Conservation (phyloP, 2,888 invertebrate genomes). For the Diloba caeruleocephala region DNA sequence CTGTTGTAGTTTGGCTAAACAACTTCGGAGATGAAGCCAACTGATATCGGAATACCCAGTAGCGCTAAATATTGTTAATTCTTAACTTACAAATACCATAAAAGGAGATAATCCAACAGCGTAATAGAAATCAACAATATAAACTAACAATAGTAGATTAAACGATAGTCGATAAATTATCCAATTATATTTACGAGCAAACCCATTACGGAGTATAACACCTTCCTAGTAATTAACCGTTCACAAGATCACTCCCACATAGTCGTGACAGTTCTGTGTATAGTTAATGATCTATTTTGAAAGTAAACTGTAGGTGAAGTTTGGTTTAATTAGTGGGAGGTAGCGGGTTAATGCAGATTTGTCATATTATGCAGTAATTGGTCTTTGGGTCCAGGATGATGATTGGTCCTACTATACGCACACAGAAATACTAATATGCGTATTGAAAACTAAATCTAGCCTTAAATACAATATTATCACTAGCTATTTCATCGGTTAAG, state of each 20-base stretch:
- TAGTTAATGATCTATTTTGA: conserved; percentile 77
- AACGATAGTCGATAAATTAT: conserved; percentile 43
- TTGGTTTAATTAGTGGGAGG: conserved; percentile 39
- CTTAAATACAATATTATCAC: too few relatives aligned
- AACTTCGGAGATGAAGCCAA: too few relatives aligned
- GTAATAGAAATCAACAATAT: conserved; percentile 28
- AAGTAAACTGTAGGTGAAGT: conserved; percentile 58
- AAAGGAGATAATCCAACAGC: not conserved
- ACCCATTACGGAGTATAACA: conserved; percentile 33
- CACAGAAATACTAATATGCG: too few relatives aligned
- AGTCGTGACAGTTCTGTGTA: conserved; percentile 69
- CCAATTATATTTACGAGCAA: conserved; percentile 47
- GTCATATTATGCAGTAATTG: too few relatives aligned
- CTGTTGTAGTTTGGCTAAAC: too few relatives aligned
- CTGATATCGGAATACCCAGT: too few relatives aligned
- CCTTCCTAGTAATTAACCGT: conserved; percentile 42
- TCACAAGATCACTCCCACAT: conserved; percentile 71
- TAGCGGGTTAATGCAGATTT: conserved; percentile 15
- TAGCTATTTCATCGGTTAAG: too few relatives aligned
- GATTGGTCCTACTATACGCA: too few relatives aligned
- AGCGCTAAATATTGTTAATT: too few relatives aligned
- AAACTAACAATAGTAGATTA: conserved; percentile 26
- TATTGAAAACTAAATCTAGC: too few relatives aligned
- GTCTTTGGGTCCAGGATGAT: too few relatives aligned
- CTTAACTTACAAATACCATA: not conserved